phyloP scores from a whole-genome alignment of 2,797 vertebrate species.

The Eulemur rubriventer region DNA sequence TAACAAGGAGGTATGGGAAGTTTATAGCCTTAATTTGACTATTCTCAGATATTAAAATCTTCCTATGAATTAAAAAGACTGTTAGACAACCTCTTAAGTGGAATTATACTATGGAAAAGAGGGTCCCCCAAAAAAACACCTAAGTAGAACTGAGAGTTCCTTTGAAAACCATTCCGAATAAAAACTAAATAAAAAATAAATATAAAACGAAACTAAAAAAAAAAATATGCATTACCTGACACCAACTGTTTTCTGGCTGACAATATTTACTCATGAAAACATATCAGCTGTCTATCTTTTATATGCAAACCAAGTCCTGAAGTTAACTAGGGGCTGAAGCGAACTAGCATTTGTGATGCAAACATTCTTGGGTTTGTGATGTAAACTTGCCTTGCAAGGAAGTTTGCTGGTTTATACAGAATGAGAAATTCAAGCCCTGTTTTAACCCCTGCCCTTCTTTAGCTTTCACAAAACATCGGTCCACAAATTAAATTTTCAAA shows the following conservation, averaged over 20 bases:
- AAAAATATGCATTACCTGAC: conserved; percentile 87
- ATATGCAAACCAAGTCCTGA: conserved; percentile 87
- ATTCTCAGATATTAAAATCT: conserved; percentile 77
- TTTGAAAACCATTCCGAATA: conserved; percentile 85
- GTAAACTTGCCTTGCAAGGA: conserved; percentile 84
- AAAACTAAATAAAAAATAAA: conserved; percentile 91
- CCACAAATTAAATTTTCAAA: conserved; percentile 88
- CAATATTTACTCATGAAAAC: conserved; percentile 84
- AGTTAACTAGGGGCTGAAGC: conserved; percentile 86
- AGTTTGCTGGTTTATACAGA: conserved; percentile 88
- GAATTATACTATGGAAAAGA: conserved; percentile 83
- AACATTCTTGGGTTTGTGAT: conserved; percentile 82
- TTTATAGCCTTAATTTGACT: conserved; percentile 78
- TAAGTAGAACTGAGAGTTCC: conserved; percentile 84
- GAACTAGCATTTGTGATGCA: conserved; percentile 80
- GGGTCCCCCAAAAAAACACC: conserved; percentile 85
- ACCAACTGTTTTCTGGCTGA: conserved; percentile 85
- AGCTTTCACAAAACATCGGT: conserved; percentile 88
- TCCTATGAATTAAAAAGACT: conserved; percentile 81
- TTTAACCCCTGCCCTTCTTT: conserved; percentile 84
- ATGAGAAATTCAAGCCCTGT: conserved; percentile 86
- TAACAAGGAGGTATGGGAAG: conserved; percentile 81
- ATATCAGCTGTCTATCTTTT: conserved; percentile 85
- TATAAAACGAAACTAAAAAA: conserved; percentile 82
- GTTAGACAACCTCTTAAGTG: conserved; percentile 86